A percentile compares a stretch with the other conserved stretches of the same genome.
Conservation (phyloP, 2,113 vertebrate genomes). For the Anarhynchus alexandrinus region DNA sequence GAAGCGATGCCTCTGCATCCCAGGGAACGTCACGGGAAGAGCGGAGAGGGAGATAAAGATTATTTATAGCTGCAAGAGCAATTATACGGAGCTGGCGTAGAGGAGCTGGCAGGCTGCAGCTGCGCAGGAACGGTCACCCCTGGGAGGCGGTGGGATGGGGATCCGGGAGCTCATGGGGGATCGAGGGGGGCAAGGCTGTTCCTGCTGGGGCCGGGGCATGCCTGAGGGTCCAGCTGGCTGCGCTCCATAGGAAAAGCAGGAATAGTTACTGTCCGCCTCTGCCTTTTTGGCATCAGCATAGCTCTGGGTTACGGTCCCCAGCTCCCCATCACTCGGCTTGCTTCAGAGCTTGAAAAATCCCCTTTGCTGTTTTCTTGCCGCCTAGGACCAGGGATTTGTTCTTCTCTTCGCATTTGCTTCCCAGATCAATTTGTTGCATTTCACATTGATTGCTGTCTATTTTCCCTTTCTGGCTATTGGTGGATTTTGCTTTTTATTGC, state of each 20-base stretch:
- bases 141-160: background rate
- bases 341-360: background rate
- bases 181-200: background rate
- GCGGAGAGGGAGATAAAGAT: background rate
- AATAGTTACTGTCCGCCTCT: background rate
- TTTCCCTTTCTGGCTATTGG: background rate
- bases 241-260: rapidly evolving
- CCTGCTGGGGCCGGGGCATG: rapidly evolving
- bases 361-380: background rate
- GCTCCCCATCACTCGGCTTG: rapidly evolving
- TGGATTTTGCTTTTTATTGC: background rate
- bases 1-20: background rate
- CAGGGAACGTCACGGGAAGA: background rate
- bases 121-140: background rate
- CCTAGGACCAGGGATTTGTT: background rate
- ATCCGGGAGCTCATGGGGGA: rapidly evolving
- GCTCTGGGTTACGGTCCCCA: background rate
- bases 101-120: conserved; percentile 16
- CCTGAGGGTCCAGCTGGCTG: background rate
- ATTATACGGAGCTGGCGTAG: background rate
- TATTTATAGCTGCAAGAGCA: conserved; percentile 20
- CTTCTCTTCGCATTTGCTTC: background rate
- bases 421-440: background rate
- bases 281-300: background rate
- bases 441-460: background rate